Evolutionary conservation across 1,140 invertebrate genomes (phyloP).

Genomic region (Achroia grisella): DNA sequence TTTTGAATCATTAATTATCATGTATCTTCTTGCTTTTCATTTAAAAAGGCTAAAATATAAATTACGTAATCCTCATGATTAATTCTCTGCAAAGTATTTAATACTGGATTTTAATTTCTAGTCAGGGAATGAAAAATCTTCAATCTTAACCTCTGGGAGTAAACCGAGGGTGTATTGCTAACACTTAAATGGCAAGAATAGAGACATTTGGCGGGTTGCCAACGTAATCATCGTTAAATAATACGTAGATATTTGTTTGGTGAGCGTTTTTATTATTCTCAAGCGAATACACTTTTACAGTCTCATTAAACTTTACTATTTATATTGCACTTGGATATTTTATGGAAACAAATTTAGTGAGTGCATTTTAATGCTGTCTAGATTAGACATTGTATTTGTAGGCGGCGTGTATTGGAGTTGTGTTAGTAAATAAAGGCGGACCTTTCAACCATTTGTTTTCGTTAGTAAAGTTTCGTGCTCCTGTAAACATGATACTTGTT

Average conservation of each 20-base stretch:
- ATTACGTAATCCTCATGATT: too few species aligned
- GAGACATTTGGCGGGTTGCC: slow-evolving; percentile 32
- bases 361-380: slow-evolving; percentile 20
- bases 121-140: background rate
- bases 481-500: too few species aligned
- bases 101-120: background rate
- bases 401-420: slow-evolving; percentile 2
- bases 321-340: too few species aligned
- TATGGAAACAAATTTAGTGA: too few species aligned
- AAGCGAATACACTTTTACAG: too few species aligned
- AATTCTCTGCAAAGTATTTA: background rate
- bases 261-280: slow-evolving; percentile 18
- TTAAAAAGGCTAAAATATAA: too few species aligned
- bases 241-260: slow-evolving; percentile 30
- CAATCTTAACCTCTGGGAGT: slow-evolving; percentile 2
- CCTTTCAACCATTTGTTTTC: too few species aligned
- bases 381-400: background rate
- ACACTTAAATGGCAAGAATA: slow-evolving; percentile 23
- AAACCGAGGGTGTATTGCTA: slow-evolving; percentile 13
- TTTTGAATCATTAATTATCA: too few species aligned
- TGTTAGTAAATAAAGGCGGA: background rate
- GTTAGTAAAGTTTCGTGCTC: too few species aligned
- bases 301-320: too few species aligned
- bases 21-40: too few species aligned
- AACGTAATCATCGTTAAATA: slow-evolving; percentile 43